Percentiles rank a stretch among this genome's conserved stretches.
Evolutionary conservation across 2,888 invertebrate genomes (phyloP).

Genomic region (Fabriciana adippe): DNA sequence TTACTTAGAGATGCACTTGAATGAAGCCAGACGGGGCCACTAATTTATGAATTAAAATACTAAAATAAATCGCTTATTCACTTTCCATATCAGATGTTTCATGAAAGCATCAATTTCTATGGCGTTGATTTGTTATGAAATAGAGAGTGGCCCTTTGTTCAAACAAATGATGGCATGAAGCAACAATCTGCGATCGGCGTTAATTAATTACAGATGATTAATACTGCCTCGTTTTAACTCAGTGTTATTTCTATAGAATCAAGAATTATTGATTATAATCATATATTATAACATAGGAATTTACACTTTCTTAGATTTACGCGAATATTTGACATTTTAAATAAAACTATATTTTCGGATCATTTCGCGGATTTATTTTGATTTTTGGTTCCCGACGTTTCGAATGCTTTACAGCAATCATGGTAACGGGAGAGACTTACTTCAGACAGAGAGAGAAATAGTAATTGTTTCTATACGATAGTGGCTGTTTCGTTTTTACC

Average conservation of each 20-base stretch:
- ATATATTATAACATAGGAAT: too few relatives aligned
- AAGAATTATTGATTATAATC: neutral
- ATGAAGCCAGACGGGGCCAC: neutral
- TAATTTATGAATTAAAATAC: neutral
- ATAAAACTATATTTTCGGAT: too few relatives aligned
- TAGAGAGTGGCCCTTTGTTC: conserved; percentile 42
- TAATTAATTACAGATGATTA: conserved; percentile 41
- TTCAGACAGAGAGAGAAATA: too few relatives aligned
- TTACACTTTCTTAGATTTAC: too few relatives aligned
- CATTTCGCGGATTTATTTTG: too few relatives aligned
- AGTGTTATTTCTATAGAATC: neutral
- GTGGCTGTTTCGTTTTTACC: too few relatives aligned
- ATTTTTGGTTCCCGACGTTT: too few relatives aligned
- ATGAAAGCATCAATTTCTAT: neutral
- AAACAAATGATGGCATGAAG: conserved; percentile 38
- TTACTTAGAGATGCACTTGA: too few relatives aligned
- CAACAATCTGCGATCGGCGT: conserved; percentile 40
- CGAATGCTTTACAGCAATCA: too few relatives aligned
- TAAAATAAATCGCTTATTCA: conserved; percentile 1
- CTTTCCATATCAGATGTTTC: conserved; percentile 9
- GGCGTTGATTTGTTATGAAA: neutral
- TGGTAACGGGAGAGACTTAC: too few relatives aligned
- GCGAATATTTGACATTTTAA: too few relatives aligned
- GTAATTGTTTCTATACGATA: too few relatives aligned
- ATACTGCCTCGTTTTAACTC: conserved; percentile 23